phyloP scores from a whole-genome alignment of 2,113 vertebrate species.

The Ciconia stormi region DNA sequence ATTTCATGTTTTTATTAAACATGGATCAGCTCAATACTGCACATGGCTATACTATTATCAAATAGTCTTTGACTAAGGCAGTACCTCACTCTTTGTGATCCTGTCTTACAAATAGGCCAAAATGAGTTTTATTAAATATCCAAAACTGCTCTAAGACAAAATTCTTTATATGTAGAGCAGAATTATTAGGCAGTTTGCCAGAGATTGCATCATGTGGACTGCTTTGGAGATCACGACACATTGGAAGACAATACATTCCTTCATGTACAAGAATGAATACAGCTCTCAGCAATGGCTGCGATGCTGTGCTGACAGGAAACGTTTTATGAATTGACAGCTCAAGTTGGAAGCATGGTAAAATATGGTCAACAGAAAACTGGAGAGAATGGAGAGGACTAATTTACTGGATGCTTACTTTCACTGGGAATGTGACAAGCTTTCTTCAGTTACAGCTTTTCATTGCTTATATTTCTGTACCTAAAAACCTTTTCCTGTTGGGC shows the following conservation, averaged over 20 bases:
- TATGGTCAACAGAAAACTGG: background rate
- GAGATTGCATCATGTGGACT: constrained; percentile 1
- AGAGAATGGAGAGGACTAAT: background rate
- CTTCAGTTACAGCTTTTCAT: background rate
- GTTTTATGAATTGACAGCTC: background rate
- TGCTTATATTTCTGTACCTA: background rate
- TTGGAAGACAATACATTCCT: constrained; percentile 11
- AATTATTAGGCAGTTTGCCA: constrained; percentile 12
- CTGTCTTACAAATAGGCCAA: background rate
- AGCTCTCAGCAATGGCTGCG: background rate
- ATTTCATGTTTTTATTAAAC: background rate
- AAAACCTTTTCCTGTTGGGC: background rate
- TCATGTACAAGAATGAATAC: background rate
- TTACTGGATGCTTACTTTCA: background rate
- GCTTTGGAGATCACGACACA: background rate
- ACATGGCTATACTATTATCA: background rate
- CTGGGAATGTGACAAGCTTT: background rate
- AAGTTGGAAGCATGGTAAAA: background rate
- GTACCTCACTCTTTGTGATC: background rate
- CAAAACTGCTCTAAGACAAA: background rate
- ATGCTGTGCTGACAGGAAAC: background rate
- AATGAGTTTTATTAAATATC: background rate
- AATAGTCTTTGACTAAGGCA: background rate
- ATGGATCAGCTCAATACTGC: background rate
- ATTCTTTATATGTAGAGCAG: background rate